A percentile compares a stretch with the other conserved stretches of the same genome.
These are phyloP conservation scores for Orthosia incerta DNA, from an alignment of 2,888 invertebrate genomes.

Conservation along the genomic window DNA sequence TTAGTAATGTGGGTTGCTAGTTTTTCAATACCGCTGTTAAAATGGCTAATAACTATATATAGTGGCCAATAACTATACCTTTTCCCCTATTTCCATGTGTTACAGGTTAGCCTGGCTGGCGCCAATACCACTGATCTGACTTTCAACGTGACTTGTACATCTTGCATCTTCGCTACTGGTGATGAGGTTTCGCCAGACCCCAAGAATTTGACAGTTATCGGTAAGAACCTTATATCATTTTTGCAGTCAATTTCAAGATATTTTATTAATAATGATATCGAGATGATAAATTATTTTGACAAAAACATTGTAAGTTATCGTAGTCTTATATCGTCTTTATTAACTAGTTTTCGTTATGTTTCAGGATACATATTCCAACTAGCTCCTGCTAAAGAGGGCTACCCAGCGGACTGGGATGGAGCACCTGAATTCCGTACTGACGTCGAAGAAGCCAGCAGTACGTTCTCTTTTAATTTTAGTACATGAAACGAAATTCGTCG, in stretches of 20 bases:
- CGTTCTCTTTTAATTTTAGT: slow-evolving; percentile 28
- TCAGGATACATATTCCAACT: slow-evolving; percentile 83
- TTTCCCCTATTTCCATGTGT: slow-evolving; percentile 1
- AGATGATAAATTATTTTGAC: no score
- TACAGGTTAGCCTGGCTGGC: slow-evolving; percentile 72
- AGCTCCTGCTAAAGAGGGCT: slow-evolving; percentile 73
- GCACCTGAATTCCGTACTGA: slow-evolving; percentile 72
- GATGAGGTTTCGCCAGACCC: slow-evolving; percentile 77
- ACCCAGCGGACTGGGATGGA: slow-evolving; percentile 80
- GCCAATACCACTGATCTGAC: slow-evolving; percentile 74
- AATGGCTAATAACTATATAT: no score
- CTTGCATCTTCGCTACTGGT: slow-evolving; percentile 76
- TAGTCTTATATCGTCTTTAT: not conserved
- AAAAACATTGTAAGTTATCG: no score
- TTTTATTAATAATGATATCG: not conserved
- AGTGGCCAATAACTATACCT: no score
- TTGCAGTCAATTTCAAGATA: not conserved
- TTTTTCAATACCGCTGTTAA: no score
- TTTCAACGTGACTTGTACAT: slow-evolving; percentile 83
- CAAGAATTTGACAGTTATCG: slow-evolving; percentile 78
- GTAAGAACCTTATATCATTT: slow-evolving; percentile 65
- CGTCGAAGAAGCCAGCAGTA: slow-evolving; percentile 74
- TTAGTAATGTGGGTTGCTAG: no score
- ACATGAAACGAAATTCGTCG: not conserved
- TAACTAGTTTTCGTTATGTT: slow-evolving; percentile 44